Evolutionary conservation across 2,797 vertebrate species (phyloP).

Genomic region (Tadarida brasiliensis): DNA sequence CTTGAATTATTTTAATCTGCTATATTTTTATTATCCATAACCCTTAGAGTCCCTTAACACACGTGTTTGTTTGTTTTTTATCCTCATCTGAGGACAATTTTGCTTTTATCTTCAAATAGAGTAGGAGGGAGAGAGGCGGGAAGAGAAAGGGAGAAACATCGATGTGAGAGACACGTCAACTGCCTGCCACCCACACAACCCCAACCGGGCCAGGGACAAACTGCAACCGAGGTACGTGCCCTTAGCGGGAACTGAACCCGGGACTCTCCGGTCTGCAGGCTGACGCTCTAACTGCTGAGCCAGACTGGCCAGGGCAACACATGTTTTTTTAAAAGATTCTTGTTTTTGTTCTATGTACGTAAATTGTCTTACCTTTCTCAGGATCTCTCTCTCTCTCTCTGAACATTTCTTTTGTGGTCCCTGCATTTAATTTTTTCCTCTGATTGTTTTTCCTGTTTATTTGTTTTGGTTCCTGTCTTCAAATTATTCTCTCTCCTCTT

Average conservation of each 20-base stretch:
- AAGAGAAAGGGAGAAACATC: no score
- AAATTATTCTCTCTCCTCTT: neutral
- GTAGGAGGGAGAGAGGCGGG: no score
- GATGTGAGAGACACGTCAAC: no score
- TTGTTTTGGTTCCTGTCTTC: neutral
- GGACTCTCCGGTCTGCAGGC: no score
- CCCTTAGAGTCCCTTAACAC: neutral
- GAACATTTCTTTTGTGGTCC: neutral
- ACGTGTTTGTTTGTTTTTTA: neutral
- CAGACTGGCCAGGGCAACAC: no score
- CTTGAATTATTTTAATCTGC: neutral
- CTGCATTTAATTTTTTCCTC: neutral
- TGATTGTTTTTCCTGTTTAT: neutral
- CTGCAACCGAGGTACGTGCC: no score
- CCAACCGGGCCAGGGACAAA: no score
- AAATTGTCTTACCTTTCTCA: constrained; percentile 8
- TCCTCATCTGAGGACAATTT: no score
- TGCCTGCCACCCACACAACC: no score
- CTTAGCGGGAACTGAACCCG: no score
- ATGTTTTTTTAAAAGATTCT: neutral
- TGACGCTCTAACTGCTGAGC: no score
- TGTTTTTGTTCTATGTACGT: constrained; percentile 1
- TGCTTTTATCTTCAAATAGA: no score
- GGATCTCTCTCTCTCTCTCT: neutral
- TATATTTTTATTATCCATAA: neutral